A percentile compares a stretch with the other conserved stretches of the same genome.
These are phyloP conservation scores for Patella ulyssiponensis DNA, from an alignment of 2,888 invertebrate species.

Conservation along the genomic window DNA sequence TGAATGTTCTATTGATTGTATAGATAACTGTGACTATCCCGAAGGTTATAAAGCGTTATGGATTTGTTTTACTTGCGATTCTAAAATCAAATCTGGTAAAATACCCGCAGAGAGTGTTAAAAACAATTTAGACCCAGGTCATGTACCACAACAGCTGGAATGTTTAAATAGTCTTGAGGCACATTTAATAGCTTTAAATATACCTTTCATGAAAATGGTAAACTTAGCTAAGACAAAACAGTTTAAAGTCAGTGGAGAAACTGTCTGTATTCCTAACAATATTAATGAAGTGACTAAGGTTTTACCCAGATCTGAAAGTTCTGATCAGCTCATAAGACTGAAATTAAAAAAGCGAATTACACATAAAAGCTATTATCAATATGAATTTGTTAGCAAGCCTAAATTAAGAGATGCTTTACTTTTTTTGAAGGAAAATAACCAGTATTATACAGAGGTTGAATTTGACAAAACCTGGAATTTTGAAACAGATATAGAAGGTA, in stretches of 20 bases:
- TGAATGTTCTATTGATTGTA: background rate
- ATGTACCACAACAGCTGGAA: background rate
- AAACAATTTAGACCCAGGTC: constrained; percentile 2
- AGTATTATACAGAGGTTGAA: background rate
- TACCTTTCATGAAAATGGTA: background rate
- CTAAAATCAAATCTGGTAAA: background rate
- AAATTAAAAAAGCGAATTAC: background rate
- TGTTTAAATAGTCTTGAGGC: background rate
- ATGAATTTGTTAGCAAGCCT: background rate
- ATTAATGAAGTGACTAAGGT: constrained; percentile 1
- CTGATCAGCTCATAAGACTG: background rate
- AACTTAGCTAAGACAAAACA: background rate
- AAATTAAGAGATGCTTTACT: background rate
- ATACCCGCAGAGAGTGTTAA: constrained; percentile 9
- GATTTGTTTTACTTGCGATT: background rate
- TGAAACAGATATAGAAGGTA: too few relatives aligned
- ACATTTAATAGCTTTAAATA: constrained; percentile 10
- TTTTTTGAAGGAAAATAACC: background rate
- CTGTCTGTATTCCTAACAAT: background rate
- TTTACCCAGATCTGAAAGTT: background rate
- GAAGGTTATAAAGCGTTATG: background rate
- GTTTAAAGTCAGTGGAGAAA: background rate
- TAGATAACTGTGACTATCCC: background rate
- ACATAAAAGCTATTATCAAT: background rate
- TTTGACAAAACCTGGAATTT: background rate